Evolutionary conservation across 2,797 vertebrate species (phyloP), one percentile per base, ranked within the genome.

Genomic region (Mormyrops boulengeri): DNA sequence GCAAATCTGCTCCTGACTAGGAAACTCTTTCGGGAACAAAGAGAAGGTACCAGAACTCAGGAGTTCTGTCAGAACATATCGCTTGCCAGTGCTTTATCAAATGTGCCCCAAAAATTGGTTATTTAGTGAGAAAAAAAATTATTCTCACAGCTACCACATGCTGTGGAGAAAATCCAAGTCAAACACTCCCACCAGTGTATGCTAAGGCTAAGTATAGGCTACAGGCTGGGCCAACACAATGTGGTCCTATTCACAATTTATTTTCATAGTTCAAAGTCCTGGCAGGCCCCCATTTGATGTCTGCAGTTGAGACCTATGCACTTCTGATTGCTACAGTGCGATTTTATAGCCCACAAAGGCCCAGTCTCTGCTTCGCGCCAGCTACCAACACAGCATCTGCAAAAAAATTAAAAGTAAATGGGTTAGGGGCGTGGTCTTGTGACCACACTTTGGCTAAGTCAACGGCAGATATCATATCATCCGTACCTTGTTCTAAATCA

Each of bases 181-280:
- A 97, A 98, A 98, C 96, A 97, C 95, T 96, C 95, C 94, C 94
- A 95, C 95, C 95, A 96, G 94, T 94, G 95, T 96, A 94, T 95
- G 96, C 95, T 94, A 96, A 97, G 96, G 96, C 95, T 93, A 95
- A 95, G 95, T 92, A 87, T 90, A 93, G 94, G 95, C 95, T 95
- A 94, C 91, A 85, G 94, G 93, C 94, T 91, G 95, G 93, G 93
- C 97, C 95, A 95, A 95, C 95, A 96, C 95, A 96, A 96, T 96
- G 93, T 95, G 92, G 94, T 95, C 94, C 95, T 96, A 96, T 96
- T 96, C 96, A 94, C 93, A 97, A 95, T 97, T 98, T 98, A 97
- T 97, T 97, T 97, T 97, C 95, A 92, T 93, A 96, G 96, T 98
- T 98, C 97, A 99, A 98, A 98, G 97, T 92, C 88, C 96, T 97